phyloP scores from a whole-genome alignment of 2,888 invertebrate genomes.

The Colletes collaris region DNA sequence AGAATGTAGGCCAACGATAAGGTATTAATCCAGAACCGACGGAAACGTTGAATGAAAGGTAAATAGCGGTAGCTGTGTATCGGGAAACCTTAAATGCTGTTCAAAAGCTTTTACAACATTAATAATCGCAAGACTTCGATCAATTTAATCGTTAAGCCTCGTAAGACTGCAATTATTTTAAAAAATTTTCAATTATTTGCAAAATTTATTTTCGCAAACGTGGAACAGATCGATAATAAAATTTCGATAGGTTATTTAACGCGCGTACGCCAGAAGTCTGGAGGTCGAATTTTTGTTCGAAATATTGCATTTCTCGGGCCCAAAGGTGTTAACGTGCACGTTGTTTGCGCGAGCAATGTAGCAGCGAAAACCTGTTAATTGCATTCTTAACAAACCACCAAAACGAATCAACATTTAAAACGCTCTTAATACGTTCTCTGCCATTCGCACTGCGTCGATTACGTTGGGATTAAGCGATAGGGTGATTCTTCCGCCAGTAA shows the following conservation, averaged over 20 bases:
- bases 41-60: conserved; percentile 20
- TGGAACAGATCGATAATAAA: too few relatives aligned
- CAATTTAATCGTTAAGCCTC: not conserved
- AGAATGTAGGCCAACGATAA: conserved; percentile 45
- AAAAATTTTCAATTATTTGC: not conserved
- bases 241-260: too few relatives aligned
- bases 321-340: too few relatives aligned
- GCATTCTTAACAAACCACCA: not conserved
- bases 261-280: too few relatives aligned
- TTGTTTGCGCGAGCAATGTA: too few relatives aligned
- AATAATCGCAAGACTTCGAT: not conserved
- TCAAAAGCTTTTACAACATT: not conserved
- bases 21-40: conserved; percentile 13
- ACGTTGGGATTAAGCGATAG: not conserved
- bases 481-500: too few relatives aligned
- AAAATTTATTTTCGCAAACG: not conserved
- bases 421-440: not conserved
- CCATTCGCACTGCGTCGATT: not conserved
- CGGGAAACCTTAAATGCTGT: not conserved
- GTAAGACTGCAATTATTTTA: not conserved
- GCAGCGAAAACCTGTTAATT: not conserved
- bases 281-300: too few relatives aligned
- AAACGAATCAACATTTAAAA: conserved; percentile 1
- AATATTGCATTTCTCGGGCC: too few relatives aligned
- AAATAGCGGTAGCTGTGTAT: conserved; percentile 10